Evolutionary conservation across 2,113 vertebrate species (phyloP), one percentile per base, ranked within the genome.

Genomic region (Nycticebus coucang): DNA sequence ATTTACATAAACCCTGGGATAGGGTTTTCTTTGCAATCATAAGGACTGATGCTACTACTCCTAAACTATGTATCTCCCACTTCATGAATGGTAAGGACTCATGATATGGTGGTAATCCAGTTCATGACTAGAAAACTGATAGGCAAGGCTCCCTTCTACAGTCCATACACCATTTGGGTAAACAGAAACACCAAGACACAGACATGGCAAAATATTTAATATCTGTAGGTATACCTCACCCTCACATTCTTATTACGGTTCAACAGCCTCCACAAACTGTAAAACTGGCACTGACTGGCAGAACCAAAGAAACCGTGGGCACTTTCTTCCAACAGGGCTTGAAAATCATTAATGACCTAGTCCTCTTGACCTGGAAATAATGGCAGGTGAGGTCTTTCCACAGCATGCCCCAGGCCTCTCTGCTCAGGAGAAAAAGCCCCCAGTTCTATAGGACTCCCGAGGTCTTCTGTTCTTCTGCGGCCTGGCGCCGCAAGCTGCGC

Each of bases 401-500:
- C 1, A 83, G 79, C 81, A 68, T 14, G 77, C 60, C 93, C 80
- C 64, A 72, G 66, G 72, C 72, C 59, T 79, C 33, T 74, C 71
- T 85, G 87, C 80, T 87, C 80, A 72, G 19, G 24, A 37, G 77
- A 11, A 28, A 35, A 4, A 18, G 12, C 2, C 28, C 22, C 21
- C 96, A 98, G 94, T 98, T 98, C 78, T 98, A 98, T 0, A 99
- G 30, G 1, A 91, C 81, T 1, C 98, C 84, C 1, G 93, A 98
- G 6, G 98, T 94, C 64, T 95, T 98, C 87, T 98, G 96, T 41
- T 98, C 98, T 96, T 99, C 97, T 5, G 98, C 99, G 0, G 98
- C 98, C 94, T 98, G 69, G 68, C 98, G 97, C 28, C 98, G 97
- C 62, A 98, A 33, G 0, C 98, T 98, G 45, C 98, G 98, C 5